These are phyloP conservation scores for Mongoloraphidia duomilia DNA, from an alignment of 2,888 invertebrate genomes.

Conservation along the genomic window DNA sequence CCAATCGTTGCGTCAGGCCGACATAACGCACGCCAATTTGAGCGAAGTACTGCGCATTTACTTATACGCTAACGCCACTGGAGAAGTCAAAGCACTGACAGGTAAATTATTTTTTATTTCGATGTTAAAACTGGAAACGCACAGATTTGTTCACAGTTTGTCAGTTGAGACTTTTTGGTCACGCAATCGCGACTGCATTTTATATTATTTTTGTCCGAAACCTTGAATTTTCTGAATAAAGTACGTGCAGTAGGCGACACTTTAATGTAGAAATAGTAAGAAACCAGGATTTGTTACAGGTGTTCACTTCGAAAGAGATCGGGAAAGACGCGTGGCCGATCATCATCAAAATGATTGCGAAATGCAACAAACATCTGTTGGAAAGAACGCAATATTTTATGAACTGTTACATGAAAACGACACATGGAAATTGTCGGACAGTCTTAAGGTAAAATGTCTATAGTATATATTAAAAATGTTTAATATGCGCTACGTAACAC, in stretches of 20 bases:
- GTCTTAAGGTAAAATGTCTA: constrained; percentile 37
- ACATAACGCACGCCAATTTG: constrained; percentile 80
- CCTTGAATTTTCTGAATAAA: no score
- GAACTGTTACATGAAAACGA: constrained; percentile 60
- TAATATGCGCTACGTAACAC: no score
- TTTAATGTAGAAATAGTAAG: no score
- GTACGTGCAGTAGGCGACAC: no score
- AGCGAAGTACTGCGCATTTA: constrained; percentile 87
- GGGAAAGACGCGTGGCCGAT: constrained; percentile 66
- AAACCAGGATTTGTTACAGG: constrained; percentile 28
- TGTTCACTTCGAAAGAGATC: constrained; percentile 66
- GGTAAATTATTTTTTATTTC: constrained; percentile 25
- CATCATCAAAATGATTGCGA: constrained; percentile 66
- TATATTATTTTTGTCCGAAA: no score
- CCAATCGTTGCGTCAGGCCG: constrained; percentile 77
- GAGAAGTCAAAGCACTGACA: constrained; percentile 67
- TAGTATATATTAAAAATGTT: no score
- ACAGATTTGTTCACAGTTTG: no score
- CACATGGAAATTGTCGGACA: constrained; percentile 67
- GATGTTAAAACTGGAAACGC: no score
- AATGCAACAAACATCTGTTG: constrained; percentile 44
- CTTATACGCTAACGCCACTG: constrained; percentile 77
- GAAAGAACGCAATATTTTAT: constrained; percentile 68
- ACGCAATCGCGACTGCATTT: no score
- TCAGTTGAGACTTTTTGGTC: no score